Evolutionary conservation across 1,140 invertebrate species (phyloP).

Genomic region (Protaetia brevitarsis): DNA sequence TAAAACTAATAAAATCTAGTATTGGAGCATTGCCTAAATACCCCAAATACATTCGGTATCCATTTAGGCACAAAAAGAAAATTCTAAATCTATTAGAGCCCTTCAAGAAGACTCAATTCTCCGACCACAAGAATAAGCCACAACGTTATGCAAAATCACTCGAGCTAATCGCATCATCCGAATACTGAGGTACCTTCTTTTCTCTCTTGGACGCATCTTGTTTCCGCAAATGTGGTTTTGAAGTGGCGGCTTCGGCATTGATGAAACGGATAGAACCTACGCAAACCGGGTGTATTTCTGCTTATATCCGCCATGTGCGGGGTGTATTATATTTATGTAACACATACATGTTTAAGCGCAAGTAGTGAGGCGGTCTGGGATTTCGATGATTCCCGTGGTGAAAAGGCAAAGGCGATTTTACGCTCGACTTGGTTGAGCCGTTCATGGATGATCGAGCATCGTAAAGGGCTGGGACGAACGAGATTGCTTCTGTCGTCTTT

Average conservation of each 20-base stretch:
- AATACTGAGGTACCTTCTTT: not conserved
- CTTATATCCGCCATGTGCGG: too few species aligned
- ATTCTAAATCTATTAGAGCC: not conserved
- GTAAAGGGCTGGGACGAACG: not conserved
- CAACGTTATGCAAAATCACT: not conserved
- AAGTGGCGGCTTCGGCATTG: not conserved
- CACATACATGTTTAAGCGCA: not conserved
- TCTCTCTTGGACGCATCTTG: not conserved
- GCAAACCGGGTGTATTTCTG: not conserved
- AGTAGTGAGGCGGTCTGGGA: not conserved
- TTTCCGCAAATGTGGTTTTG: slow-evolving; percentile 5
- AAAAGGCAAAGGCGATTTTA: slow-evolving; percentile 14
- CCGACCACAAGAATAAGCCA: not conserved
- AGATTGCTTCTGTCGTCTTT: too few species aligned
- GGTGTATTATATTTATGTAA: not conserved
- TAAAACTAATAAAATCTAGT: too few species aligned
- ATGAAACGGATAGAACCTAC: not conserved
- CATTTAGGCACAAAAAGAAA: not conserved
- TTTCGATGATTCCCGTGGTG: not conserved
- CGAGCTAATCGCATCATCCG: not conserved
- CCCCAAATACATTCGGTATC: too few species aligned
- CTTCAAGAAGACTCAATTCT: not conserved
- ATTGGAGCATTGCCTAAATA: too few species aligned
- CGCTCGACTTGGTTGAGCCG: not conserved
- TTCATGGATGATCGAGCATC: slow-evolving; percentile 6